Evolutionary conservation across 1,140 invertebrate species (phyloP), one percentile per base, ranked within the genome.

Genomic region (Drosophila neocordata): DNA sequence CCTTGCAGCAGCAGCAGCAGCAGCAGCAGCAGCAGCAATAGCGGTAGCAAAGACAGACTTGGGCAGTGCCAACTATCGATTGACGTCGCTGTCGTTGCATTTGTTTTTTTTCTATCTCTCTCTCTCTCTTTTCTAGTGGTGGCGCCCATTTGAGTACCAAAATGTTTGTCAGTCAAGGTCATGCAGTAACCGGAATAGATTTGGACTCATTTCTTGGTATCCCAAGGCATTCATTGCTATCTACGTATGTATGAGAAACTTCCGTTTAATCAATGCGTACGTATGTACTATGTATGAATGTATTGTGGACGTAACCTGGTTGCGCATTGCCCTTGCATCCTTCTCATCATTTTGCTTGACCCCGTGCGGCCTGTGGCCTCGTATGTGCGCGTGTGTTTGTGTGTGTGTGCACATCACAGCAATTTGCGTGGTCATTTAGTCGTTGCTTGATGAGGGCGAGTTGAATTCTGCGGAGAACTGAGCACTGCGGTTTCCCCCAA

Each of bases 31-130:
- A 24, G 4, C 4, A 24, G 24, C 2, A 24, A 24, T 24, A 24
- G 24, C 24, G 1, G 1, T 31, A 31, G 27, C 27, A 31, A 31
- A 31, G n/a, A 24, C 55, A 27, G 15, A 68, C 4, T 5, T 31
- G 55, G 68, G 51, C 65, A 52, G 59, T 80, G 77, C 67, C 81
- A 81, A 68, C 66, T 74, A 85, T 85, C 70, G 82, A 85, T 85
- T 85, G 65, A 27, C 58, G 51, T 35, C 65, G 65, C 15, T n/a
- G 41, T 20, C 15, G 2, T 20, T 74, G 78, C 74, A 85, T 76
- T 69, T 77, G 77, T 79, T 48, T 48, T 20, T 63, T 66, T 35
- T 20, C 20, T 48, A 20, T 63, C 63, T 7, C 6, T 31, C 7
- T 7, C 6, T 31, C 1, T 31, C 6, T 7, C 6, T 31, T 7